A percentile compares a stretch with the other conserved stretches of the same genome.
phyloP scores from a whole-genome alignment of 1,140 invertebrate species.

The Antheraea pernyi region DNA sequence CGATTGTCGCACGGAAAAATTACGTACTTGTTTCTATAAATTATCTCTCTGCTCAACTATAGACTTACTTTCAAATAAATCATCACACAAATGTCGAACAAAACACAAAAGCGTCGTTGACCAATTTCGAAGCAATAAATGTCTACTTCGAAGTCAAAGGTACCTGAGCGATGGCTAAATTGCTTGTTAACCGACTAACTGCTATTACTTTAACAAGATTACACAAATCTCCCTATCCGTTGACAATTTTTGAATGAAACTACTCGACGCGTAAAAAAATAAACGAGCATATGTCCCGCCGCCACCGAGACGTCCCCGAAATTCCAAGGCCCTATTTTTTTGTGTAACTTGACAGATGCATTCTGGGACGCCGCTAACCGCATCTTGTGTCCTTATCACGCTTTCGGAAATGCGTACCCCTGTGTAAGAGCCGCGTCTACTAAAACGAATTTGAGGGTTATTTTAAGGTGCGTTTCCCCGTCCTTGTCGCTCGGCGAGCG shows the following conservation, averaged over 20 bases:
- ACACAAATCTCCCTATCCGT: slow-evolving; percentile 70
- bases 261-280: slow-evolving; percentile 56
- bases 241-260: slow-evolving; percentile 77
- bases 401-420: slow-evolving; percentile 61
- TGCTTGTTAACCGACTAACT: slow-evolving; percentile 47
- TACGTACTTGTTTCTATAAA: not conserved
- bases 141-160: slow-evolving; percentile 30
- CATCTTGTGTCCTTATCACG: slow-evolving; percentile 72
- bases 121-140: slow-evolving; percentile 31
- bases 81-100: slow-evolving; percentile 16
- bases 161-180: slow-evolving; percentile 42
- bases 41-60: not conserved
- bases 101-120: slow-evolving; percentile 19
- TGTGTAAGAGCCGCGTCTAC: slow-evolving; percentile 45
- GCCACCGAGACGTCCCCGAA: slow-evolving; percentile 65
- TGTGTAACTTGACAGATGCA: slow-evolving; percentile 75
- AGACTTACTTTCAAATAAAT: not conserved
- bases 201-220: slow-evolving; percentile 73
- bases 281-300: slow-evolving; percentile 64
- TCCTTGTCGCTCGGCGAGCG: slow-evolving; percentile 54
- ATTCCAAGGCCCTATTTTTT: slow-evolving; percentile 72
- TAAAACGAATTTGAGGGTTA: slow-evolving; percentile 67
- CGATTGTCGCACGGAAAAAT: slow-evolving; percentile 18
- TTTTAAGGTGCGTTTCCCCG: slow-evolving; percentile 62
- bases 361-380: slow-evolving; percentile 71